Evolutionary conservation across 2,888 invertebrate species (phyloP), one percentile per base, ranked within the genome.

Genomic region (Dryococelus australis): DNA sequence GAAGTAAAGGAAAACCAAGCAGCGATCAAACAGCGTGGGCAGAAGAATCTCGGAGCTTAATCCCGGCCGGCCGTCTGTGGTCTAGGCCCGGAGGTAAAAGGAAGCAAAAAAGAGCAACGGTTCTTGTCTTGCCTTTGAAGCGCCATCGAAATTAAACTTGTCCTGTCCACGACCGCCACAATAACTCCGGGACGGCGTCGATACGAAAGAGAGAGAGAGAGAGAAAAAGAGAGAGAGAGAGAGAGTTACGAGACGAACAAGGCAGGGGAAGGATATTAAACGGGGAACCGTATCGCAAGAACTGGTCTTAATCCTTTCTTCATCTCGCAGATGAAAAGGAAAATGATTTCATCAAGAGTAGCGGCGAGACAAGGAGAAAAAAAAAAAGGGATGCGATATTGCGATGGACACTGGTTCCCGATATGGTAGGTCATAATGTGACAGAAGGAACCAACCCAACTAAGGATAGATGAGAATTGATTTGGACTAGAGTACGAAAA

Each of bases 311-410:
- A 65, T 65, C 65, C 65, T 65, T 65, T 65, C 65, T 65, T 65
- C 65, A 65, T 65, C 65, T 65, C 65, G 65, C 24, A 1, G 65
- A 65, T n/a, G 65, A 65, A 65, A 20, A 65, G 10, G 16, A 65
- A 65, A 65, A 65, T 65, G 6, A n/a, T 65, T 65, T 65, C n/a
- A 65, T 65, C 65, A 65, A 65, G 65, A 65, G 65, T 65, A n/a
- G 16, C 24, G 65, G 20, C 65, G 20, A 20, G 51, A 16, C 51
- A 4, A 35, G 35, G 35, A 35, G 35, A 35, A 35, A 4, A 47
- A 2, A 65, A 65, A 5, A 24, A 3, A 65, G 24, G n/a, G 20
- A 65, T 20, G 65, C 8, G 6, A 24, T 65, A 65, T 65, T 65
- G n/a, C 65, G 6, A n/a, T n/a, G 65, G 65, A 65, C 65, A 65